Evolutionary conservation across 2,888 invertebrate species (phyloP), one percentile per base, ranked within the genome.

Genomic region (Phragmatobia fuliginosa): DNA sequence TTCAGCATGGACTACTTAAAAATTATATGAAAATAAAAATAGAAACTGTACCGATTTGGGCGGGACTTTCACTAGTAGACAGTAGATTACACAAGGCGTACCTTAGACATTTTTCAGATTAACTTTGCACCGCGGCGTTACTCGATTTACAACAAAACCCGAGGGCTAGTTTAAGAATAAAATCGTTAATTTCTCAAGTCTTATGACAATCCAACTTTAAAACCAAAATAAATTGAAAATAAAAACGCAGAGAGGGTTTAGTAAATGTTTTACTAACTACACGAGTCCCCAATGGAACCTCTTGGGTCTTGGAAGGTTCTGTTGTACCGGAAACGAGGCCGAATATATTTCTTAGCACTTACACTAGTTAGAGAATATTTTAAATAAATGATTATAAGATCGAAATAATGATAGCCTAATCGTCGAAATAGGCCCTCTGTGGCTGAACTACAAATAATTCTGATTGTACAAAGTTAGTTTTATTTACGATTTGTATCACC

Each of bases 261-360:
- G 38, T 11, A 31, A 70, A 62, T 66, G 62, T 58, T 45, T 36
- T 49, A 28, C 62, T 62, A 58, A 59, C 33, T 33, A 28, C 49
- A 60, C 58, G 59, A 59, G 16, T 18, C 70, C 31, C 62, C 0
- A 6, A 58, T n/a, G 62, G 38, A 5, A 52, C n/a, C 4, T 25
- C 3, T 21, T 31, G 31, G 32, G 32, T 25, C 3, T 21, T 31
- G 31, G 32, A 45, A 21, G 16, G 45, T 45, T 41, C 60, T 63
- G 11, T 70, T 41, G 52, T 59, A 33, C 62, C 38, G 38, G 70
- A 62, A 52, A 71, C 38, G 32, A 28, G 68, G 62, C n/a, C 63
- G 63, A 63, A 64, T 66, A 71, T 66, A 59, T 66, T 66, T 49
- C 66, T 49, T 59, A 49, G 25, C 62, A 66, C 66, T 70, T 63